A percentile compares a stretch with the other conserved stretches of the same genome.
Conservation (phyloP, 2,888 invertebrate genomes). For the Ernsta delagoae region DNA sequence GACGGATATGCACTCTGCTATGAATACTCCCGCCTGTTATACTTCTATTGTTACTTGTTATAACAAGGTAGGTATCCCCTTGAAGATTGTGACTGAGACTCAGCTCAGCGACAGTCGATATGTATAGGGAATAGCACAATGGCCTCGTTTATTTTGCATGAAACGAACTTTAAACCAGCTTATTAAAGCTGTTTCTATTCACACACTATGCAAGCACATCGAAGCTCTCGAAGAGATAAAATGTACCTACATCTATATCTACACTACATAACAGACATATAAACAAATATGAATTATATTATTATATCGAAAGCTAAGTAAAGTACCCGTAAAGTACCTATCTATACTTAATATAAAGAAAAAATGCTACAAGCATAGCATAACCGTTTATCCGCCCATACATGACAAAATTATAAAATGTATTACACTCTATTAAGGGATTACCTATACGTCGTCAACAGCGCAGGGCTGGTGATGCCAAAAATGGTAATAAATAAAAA, state of each 20-base stretch:
- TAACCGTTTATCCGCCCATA: no score
- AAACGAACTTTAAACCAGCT: conserved; percentile 32
- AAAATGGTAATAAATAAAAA: conserved; percentile 43
- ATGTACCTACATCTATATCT: no score
- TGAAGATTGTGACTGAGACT: conserved; percentile 34
- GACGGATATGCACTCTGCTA: conserved; percentile 54
- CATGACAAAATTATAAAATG: conserved; percentile 4
- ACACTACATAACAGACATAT: no score
- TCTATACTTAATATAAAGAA: no score
- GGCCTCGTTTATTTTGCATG: conserved; percentile 30
- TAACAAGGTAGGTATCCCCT: conserved; percentile 45
- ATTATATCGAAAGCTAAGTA: no score
- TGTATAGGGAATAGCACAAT: conserved; percentile 35
- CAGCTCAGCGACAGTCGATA: conserved; percentile 28
- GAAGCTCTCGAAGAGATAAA: neutral
- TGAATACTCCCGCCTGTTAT: conserved; percentile 52
- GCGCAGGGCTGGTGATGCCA: conserved; percentile 18
- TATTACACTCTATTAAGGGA: conserved; percentile 26
- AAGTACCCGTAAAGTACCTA: no score
- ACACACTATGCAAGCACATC: neutral
- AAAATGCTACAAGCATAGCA: no score
- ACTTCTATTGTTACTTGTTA: conserved; percentile 49
- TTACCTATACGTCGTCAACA: conserved; percentile 12
- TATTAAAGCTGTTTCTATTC: conserved; percentile 27
- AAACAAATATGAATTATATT: no score